Base-by-base conservation (phyloP, 1,140 invertebrate species). In the Saccostrea cuccullata region DNA sequence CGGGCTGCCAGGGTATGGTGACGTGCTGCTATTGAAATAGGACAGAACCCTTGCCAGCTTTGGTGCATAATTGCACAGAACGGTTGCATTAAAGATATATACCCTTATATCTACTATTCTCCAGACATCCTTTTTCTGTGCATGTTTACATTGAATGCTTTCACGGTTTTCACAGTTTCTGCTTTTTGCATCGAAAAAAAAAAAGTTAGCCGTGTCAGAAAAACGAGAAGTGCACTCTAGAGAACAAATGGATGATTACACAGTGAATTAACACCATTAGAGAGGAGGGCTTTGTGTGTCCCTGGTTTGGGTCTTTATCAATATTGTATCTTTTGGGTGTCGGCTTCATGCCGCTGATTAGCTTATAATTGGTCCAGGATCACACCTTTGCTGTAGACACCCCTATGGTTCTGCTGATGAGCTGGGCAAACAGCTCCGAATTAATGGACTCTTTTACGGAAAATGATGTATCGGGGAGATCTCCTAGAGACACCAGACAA, bases 291-390 rank as follows among this genome's bases (percentile, higher is more conserved):
- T 36, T 15, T 15, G 9, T 36, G 15, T 30, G 23, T 26, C 23
- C 70, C 26, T 30, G 12, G 26, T 77, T 36, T 77, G 5, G 9
- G 26, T 77, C 67, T 13, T 23, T 73, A 26, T 77, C 60, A 77
- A 30, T 30, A 40, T 6, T 13, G 26, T 77, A 30, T 64, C 17
- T 77, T 26, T 77, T 36, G 70, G 70, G 70, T 77, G 70, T 77
- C 26, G 30, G 70, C 70, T 15, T 36, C 30, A 36, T 11, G 30
- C 70, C 8, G 23, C 70, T 77, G 70, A 77, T 77, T 77, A 77
- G 70, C 70, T 77, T 77, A 36, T 77, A 77, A 77, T 77, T 77
- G 70, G 70, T 77, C 70, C 26, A 36, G 30, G 11, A 36, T 77
- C 70, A 77, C 70, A 77, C 70, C 70, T 77, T 36, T 36, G 2